Conservation (phyloP, 2,113 vertebrate genomes). For the Acanthochromis polyacanthus region DNA sequence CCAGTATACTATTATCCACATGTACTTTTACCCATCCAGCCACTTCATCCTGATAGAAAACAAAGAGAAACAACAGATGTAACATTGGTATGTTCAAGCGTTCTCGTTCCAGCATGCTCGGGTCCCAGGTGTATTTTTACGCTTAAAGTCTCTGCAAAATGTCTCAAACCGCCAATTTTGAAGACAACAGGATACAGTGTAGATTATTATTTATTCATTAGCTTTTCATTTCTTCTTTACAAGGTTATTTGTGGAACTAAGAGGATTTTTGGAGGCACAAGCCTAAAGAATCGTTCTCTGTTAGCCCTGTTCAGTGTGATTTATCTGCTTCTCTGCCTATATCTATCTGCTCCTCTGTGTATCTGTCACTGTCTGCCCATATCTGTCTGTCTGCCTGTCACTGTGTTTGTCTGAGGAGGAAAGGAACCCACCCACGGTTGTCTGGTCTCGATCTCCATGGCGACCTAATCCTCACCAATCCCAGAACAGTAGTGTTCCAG, state of each 20-base stretch:
- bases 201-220: conserved; percentile 57
- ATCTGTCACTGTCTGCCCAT: conserved; percentile 51
- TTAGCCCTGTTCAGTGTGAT: conserved; percentile 6
- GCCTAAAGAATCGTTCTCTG: conserved; percentile 2
- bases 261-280: conserved; percentile 11
- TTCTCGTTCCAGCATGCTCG: neutral
- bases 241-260: conserved; percentile 29
- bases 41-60: conserved; percentile 1
- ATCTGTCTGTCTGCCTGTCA: conserved; percentile 56
- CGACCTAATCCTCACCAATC: conserved; percentile 73
- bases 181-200: conserved; percentile 44
- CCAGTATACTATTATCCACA: neutral
- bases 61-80: neutral
- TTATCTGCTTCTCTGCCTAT: conserved; percentile 11
- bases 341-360: conserved; percentile 6
- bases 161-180: conserved; percentile 42
- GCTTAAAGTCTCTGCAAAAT: conserved; percentile 23
- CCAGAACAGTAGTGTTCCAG: conserved; percentile 65
- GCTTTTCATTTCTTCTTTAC: conserved; percentile 20
- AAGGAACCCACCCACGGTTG: conserved; percentile 71
- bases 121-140: conserved; percentile 53
- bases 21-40: conserved; percentile 14
- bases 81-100: conserved; percentile 4
- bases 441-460: conserved; percentile 77
- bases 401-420: conserved; percentile 43